phyloP scores from a whole-genome alignment of 2,113 vertebrate genomes.

The Burhinus bistriatus region DNA sequence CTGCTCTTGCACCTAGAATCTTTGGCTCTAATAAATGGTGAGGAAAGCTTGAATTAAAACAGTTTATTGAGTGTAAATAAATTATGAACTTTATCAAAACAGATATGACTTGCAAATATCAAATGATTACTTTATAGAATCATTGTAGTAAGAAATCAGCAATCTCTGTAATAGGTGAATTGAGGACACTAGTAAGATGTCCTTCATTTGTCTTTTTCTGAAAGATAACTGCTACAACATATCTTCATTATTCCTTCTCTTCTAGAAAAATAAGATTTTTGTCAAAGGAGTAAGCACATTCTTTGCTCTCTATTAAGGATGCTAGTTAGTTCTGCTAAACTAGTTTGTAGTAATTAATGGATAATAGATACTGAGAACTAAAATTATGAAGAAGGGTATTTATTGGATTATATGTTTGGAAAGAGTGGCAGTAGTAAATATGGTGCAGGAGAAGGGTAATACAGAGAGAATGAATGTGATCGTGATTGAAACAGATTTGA shows the following conservation, averaged over 20 bases:
- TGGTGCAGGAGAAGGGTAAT: neutral
- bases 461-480: neutral
- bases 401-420: neutral
- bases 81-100: neutral
- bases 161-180: neutral
- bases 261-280: neutral
- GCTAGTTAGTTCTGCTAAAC: neutral
- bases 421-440: neutral
- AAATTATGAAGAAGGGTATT: neutral
- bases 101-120: neutral
- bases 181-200: neutral
- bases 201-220: neutral
- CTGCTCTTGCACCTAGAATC: slow-evolving; percentile 90
- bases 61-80: neutral
- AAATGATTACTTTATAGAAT: neutral
- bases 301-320: neutral
- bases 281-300: neutral
- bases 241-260: neutral
- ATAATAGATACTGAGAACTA: neutral
- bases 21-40: slow-evolving; percentile 98
- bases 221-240: neutral
- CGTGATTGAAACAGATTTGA: neutral
- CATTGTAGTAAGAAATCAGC: neutral
- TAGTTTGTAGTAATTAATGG: neutral
- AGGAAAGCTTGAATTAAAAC: slow-evolving; percentile 30